A percentile compares a stretch with the other conserved stretches of the same genome.
These are phyloP conservation scores for Xiphophorus maculatus DNA, from an alignment of 2,113 vertebrate species.

Conservation along the genomic window DNA sequence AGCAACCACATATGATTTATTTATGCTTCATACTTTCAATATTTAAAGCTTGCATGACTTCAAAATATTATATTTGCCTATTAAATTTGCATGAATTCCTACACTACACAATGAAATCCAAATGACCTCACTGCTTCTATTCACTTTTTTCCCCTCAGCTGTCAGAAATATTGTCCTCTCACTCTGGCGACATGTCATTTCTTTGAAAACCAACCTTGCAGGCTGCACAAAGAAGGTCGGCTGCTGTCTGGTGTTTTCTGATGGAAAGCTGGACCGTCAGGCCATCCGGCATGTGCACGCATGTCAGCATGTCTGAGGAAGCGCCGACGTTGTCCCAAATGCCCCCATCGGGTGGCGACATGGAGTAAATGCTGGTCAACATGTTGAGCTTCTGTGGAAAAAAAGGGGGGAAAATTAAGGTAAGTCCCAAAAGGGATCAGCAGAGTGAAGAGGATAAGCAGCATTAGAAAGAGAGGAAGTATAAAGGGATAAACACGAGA, in stretches of 20 bases:
- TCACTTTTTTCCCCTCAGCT: background rate
- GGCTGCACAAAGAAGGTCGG: constrained; percentile 85
- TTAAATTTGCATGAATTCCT: too few relatives aligned
- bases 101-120: background rate
- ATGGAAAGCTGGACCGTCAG: constrained; percentile 83
- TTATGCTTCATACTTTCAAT: too few relatives aligned
- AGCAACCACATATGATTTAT: background rate
- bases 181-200: constrained; percentile 23
- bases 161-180: constrained; percentile 5
- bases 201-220: constrained; percentile 85
- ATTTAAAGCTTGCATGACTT: too few relatives aligned
- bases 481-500: background rate
- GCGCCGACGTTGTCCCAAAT: constrained; percentile 72
- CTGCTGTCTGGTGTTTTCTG: constrained; percentile 84
- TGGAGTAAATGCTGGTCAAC: constrained; percentile 81
- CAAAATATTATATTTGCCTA: too few relatives aligned
- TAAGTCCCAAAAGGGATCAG: background rate
- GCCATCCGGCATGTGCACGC: constrained; percentile 84
- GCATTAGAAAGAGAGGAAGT: background rate
- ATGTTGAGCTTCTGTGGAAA: constrained; percentile 80
- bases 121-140: background rate
- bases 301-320: constrained; percentile 72
- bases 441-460: background rate
- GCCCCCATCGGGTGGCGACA: constrained; percentile 79
- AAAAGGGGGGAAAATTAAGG: background rate